Conservation (phyloP, 35 echinoderm and acorn worm species). For the Heliocidaris erythrogramma region DNA sequence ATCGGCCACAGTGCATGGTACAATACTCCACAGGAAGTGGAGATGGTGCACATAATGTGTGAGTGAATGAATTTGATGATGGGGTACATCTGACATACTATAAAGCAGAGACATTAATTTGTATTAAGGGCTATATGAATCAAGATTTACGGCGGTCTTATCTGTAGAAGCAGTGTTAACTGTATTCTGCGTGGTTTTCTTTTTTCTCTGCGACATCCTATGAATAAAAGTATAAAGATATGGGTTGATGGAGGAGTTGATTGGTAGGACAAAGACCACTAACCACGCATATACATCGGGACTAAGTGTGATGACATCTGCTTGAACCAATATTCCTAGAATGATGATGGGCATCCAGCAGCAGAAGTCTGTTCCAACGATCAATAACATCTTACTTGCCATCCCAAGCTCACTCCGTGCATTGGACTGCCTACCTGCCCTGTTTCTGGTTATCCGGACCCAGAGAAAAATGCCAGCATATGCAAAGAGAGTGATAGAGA, state of each 20-base stretch:
- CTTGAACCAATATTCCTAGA: constrained; percentile 40
- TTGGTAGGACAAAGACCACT: constrained; percentile 44
- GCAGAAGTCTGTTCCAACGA: constrained; percentile 56
- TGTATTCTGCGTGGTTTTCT: too few relatives aligned
- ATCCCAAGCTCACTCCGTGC: background rate
- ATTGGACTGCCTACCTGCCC: background rate
- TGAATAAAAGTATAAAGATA: constrained; percentile 38
- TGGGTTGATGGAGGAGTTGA: constrained; percentile 51
- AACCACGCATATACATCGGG: constrained; percentile 42
- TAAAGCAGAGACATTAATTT: too few relatives aligned
- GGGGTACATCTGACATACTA: too few relatives aligned
- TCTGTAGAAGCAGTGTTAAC: too few relatives aligned
- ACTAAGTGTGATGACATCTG: background rate
- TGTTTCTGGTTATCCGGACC: background rate
- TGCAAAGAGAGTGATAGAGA: constrained; percentile 25
- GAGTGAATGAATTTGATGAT: too few relatives aligned
- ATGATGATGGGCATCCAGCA: constrained; percentile 57
- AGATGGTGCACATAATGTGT: too few relatives aligned
- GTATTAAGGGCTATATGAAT: too few relatives aligned
- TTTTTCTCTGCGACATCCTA: background rate
- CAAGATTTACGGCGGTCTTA: too few relatives aligned
- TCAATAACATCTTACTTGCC: constrained; percentile 25
- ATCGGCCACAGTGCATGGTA: too few relatives aligned
- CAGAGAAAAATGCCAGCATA: constrained; percentile 26
- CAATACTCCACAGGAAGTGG: too few relatives aligned